Base-by-base conservation (phyloP, 2,113 vertebrate species). In the Peromyscus maniculatus region DNA sequence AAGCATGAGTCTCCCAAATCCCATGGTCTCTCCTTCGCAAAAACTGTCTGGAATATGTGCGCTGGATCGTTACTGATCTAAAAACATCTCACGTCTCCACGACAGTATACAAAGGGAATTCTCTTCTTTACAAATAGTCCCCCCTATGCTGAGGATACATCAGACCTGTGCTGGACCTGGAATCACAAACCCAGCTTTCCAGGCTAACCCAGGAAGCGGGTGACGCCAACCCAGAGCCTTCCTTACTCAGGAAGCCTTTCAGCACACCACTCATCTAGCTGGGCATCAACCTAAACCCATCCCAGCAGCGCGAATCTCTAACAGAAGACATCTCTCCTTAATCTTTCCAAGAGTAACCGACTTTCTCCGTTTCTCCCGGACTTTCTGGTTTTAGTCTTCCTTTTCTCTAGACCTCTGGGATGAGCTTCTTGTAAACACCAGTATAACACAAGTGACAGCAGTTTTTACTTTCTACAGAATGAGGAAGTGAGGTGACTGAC, bases 41-140 rank as follows among this genome's bases (percentile, higher is more conserved):
- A 88, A 95, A 39, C 43, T 31, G 12, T 91, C 91, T 93, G 93
- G 46, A 91, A 59, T 91, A 72, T 78, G 72, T 92, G 59, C 17
- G 26, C 31, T 24, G 8, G 57, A 88, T 67, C 80, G 69, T 87
- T 75, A 96, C 15, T 77, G 15, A 69, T 31, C 49, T 69, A n/a
- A 82, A 91, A 80, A 21, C 71, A 80, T 31, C 74, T 91, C 75
- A 26, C 43, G 52, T 52, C 2, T 22, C 26, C 3, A 62, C 13
- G 57, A 46, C 12, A 31, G 75, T 22, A 3, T 67, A 82, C 86
- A 62, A 91, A 87, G 66, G 2, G 55, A 80, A 74, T 79, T 87
- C 74, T 80, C 91, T 93, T 52, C 49, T 52, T 39, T 80, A 89
- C 67, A 74, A 91, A 67, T 67, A 46, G 52, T 36, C 9, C 59